Conservation (phyloP, 2,113 vertebrate species). For the human region DNA sequence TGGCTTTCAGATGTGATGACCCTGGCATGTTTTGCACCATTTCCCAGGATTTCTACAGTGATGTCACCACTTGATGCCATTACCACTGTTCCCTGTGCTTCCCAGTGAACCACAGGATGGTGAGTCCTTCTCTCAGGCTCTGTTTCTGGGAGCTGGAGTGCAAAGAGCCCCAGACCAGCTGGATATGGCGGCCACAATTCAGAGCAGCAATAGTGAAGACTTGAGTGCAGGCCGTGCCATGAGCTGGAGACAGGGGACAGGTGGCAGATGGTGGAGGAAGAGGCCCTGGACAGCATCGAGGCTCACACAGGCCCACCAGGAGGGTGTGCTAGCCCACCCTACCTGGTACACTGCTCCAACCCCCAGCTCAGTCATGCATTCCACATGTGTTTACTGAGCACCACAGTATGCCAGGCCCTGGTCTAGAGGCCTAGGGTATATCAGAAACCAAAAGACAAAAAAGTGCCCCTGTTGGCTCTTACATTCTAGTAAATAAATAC, state of each 20-base stretch:
- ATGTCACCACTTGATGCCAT: fast-evolving
- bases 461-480: fast-evolving
- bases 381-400: neutral
- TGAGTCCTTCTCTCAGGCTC: neutral
- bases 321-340: fast-evolving
- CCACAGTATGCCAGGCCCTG: neutral
- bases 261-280: too few relatives aligned
- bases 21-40: neutral
- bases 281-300: fast-evolving
- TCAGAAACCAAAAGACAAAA: neutral
- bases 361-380: neutral
- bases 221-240: neutral
- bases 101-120: neutral
- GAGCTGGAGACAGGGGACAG: fast-evolving
- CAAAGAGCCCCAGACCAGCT: neutral
- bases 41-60: neutral
- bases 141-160: neutral
- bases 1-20: neutral
- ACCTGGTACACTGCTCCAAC: too few relatives aligned
- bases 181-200: too few relatives aligned
- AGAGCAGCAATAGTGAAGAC: neutral
- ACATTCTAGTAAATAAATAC: neutral
- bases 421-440: neutral
- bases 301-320: neutral
- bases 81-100: fast-evolving